phyloP scores from a whole-genome alignment of 2,888 invertebrate genomes.

The Agonum fuliginosum region DNA sequence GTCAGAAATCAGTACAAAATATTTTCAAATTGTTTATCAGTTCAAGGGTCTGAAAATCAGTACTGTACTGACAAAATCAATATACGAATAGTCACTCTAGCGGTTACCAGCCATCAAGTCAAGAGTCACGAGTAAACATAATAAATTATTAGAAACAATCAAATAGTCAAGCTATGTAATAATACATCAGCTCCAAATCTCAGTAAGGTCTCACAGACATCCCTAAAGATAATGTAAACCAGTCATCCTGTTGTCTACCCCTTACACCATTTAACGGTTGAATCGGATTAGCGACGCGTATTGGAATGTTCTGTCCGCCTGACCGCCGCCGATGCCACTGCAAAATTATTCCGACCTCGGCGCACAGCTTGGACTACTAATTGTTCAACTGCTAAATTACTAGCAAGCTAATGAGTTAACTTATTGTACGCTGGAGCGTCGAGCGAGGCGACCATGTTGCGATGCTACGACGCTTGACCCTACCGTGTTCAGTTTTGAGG shows the following conservation, averaged over 20 bases:
- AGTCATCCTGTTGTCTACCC: constrained; percentile 30
- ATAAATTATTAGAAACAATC: too few relatives aligned
- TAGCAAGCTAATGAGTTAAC: constrained; percentile 61
- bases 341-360: constrained; percentile 57
- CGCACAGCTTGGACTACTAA: constrained; percentile 59
- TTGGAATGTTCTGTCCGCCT: constrained; percentile 49
- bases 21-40: too few relatives aligned
- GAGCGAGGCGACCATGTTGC: constrained; percentile 1
- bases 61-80: too few relatives aligned
- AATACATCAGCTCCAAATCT: not conserved
- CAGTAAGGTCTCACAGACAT: not conserved
- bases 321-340: not conserved
- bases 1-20: too few relatives aligned
- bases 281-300: constrained; percentile 51
- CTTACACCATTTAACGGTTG: constrained; percentile 39
- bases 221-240: constrained; percentile 42
- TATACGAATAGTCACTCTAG: too few relatives aligned
- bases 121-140: too few relatives aligned
- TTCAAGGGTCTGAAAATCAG: too few relatives aligned
- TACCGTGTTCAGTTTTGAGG: not conserved
- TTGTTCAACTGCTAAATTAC: constrained; percentile 59
- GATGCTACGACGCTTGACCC: not conserved
- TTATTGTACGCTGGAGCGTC: constrained; percentile 55
- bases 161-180: too few relatives aligned
- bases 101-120: too few relatives aligned